Conservation (phyloP, 2,113 vertebrate genomes). For the Pyxicephalus adspersus region DNA sequence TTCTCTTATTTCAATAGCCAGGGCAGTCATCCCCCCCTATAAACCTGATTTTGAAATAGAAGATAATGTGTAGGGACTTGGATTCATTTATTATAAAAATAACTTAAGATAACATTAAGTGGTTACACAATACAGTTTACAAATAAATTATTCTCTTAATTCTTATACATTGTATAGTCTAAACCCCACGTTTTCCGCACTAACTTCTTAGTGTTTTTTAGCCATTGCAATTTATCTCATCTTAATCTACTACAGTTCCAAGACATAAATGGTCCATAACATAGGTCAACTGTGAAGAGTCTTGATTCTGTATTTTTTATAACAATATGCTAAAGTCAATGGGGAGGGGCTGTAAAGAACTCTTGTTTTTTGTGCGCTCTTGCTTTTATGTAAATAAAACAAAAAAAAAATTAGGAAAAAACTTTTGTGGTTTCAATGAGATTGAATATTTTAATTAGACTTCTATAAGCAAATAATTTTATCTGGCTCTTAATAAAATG, state of each 20-base stretch:
- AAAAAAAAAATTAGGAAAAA: no score
- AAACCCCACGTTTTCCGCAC: not conserved
- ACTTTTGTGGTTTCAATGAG: constrained; percentile 45
- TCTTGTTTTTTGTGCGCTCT: constrained; percentile 8
- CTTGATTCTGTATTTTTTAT: constrained; percentile 16
- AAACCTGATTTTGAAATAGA: no score
- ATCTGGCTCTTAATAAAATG: constrained; percentile 56
- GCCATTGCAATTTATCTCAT: constrained; percentile 8
- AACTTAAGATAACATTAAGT: not conserved
- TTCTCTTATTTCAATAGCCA: no score
- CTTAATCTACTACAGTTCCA: not conserved
- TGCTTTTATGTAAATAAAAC: constrained; percentile 45
- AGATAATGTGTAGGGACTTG: no score
- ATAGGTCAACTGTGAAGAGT: constrained; percentile 36
- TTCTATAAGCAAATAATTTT: constrained; percentile 51
- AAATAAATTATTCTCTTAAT: not conserved
- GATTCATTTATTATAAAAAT: no score
- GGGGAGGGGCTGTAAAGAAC: constrained; percentile 5
- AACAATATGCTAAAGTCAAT: constrained; percentile 1
- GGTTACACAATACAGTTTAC: not conserved
- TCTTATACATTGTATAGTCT: not conserved
- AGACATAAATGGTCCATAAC: not conserved
- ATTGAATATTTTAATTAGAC: constrained; percentile 51
- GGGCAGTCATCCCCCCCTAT: no score
- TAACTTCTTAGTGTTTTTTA: constrained; percentile 17